Percentiles rank a stretch among this genome's conserved stretches.
phyloP scores from a whole-genome alignment of 1,140 invertebrate species.

The Drosophila guanche region DNA sequence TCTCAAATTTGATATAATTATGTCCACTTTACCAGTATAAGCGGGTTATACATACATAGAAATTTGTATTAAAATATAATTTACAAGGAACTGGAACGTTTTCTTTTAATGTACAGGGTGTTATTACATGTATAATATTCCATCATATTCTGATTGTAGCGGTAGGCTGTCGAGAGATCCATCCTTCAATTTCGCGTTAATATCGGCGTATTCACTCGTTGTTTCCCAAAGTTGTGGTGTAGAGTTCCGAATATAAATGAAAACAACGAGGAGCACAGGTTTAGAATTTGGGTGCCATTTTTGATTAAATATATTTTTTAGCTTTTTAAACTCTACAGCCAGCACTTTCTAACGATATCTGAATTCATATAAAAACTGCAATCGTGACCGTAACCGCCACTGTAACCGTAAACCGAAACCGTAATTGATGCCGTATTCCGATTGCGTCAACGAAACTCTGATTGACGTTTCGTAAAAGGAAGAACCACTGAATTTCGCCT shows the following conservation, averaged over 20 bases:
- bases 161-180: slow-evolving; percentile 96
- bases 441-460: slow-evolving; percentile 26
- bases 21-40: too few relatives aligned
- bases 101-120: slow-evolving; percentile 40
- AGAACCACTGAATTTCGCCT: slow-evolving; percentile 4
- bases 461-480: slow-evolving; percentile 35
- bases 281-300: slow-evolving; percentile 13
- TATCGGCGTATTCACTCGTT: too few relatives aligned
- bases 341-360: slow-evolving; percentile 1
- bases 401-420: slow-evolving; percentile 36
- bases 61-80: too few relatives aligned
- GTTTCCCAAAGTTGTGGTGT: too few relatives aligned
- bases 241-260: too few relatives aligned
- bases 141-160: slow-evolving; percentile 99
- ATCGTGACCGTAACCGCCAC: slow-evolving; percentile 13
- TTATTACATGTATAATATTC: slow-evolving; percentile 98
- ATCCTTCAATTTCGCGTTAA: slow-evolving; percentile 83
- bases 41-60: too few relatives aligned
- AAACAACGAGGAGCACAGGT: too few relatives aligned
- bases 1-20: too few relatives aligned
- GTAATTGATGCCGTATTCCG: slow-evolving; percentile 34
- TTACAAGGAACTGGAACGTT: too few relatives aligned
- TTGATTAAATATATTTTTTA: slow-evolving; percentile 6
- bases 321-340: slow-evolving; percentile 3
- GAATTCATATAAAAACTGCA: slow-evolving; percentile 12